Base-by-base conservation (phyloP, 1,140 invertebrate species). In the Calliopsis andreniformis region DNA sequence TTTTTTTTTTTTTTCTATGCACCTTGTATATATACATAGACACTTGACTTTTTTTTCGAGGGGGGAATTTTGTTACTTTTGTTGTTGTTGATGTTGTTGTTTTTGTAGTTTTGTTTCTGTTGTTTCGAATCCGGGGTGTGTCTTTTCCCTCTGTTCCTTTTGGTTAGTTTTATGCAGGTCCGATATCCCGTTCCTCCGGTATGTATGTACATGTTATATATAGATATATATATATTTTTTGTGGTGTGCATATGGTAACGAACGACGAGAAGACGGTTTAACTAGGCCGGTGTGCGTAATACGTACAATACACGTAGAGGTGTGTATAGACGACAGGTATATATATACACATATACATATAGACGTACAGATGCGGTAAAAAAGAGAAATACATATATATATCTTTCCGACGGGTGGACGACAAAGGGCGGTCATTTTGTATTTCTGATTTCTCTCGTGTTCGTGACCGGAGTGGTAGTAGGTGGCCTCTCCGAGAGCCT, bases 261-360 rank as follows among this genome's bases (percentile, higher is more conserved):
- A 59, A 49, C 79, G 79, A 82, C 47, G 76, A 77, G 49, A 56
- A 76, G 64, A 79, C 47, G 76, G 78, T 80, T 63, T 68, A 62
- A 56, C 79, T 82, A 66, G n/a, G 35, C 75, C 73, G 35, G 78
- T 82, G 78, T 81, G 72, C 45, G 82, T 82, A 55, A 39, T 39
- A 39, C 77, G 81, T 77, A 76, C 86, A 75, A 56, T 69, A 68
- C 49, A 64, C 72, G 67, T 73, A 71, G n/a, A n/a, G 25, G 72
- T 53, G 30, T 66, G 64, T 78, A 68, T 75, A 68, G 7, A 56
- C 35, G 10, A 39, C 3, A 55, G 25, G 78, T 43, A 62, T 32
- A 61, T 28, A 47, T 30, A 76, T 39, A 35, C 14, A 79, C 47
- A 47, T 62, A 73, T 73, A 55, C 23, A 70, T 53, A 70, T 43